phyloP scores from a whole-genome alignment of 2,113 vertebrate genomes.

The Neolamprologus devosi region DNA sequence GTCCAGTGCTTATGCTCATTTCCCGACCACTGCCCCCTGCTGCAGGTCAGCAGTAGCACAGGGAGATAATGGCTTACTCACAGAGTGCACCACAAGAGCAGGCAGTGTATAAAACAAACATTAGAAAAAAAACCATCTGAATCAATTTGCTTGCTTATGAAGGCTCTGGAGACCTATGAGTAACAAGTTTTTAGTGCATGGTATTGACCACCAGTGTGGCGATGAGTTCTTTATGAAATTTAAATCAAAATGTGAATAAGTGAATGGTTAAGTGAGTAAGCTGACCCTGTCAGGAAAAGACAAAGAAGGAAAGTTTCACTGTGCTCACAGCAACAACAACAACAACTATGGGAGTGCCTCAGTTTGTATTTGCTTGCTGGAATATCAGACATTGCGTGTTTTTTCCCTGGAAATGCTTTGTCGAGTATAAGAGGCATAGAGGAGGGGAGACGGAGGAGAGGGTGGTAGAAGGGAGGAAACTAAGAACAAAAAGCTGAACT shows the following conservation, averaged over 20 bases:
- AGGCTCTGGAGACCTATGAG: background rate
- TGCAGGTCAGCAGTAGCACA: slow-evolving; percentile 44
- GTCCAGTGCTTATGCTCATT: slow-evolving; percentile 21
- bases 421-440: background rate
- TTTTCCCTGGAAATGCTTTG: slow-evolving; percentile 33
- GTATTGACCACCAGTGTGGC: background rate
- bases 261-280: background rate
- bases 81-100: background rate
- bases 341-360: background rate
- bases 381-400: slow-evolving; percentile 11
- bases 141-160: background rate
- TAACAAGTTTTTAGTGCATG: background rate
- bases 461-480: slow-evolving; percentile 36
- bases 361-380: background rate
- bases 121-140: background rate
- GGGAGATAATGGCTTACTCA: background rate
- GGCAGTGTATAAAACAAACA: background rate
- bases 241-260: background rate
- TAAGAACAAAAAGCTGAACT: slow-evolving; percentile 64
- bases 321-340: background rate
- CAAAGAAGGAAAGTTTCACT: background rate
- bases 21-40: slow-evolving; percentile 55
- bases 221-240: background rate
- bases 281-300: background rate
- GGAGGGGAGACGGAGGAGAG: slow-evolving; percentile 10